These are phyloP conservation scores for human (Homo sapiens) DNA, from an alignment of 2,113 vertebrate species.

Conservation along the genomic window GRCh38 chr21:40008501-40009000, in stretches of 20 bases:
- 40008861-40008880: neutral
- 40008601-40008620: fast-evolving
- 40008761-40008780: neutral
- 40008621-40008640: fast-evolving
- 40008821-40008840: neutral
- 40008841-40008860: neutral
- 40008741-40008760: fast-evolving
- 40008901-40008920: neutral
- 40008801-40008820: neutral
- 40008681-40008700: neutral
- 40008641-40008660: neutral
- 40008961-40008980: neutral
- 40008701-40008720: fast-evolving
- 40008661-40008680: neutral
- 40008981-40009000: neutral
- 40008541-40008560: fast-evolving
- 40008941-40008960: too few species aligned
- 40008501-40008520: neutral
- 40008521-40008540: too few species aligned
- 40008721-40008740: too few species aligned
- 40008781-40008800: fast-evolving
- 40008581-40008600: neutral
- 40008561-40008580: neutral
- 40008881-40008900: neutral
- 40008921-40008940: neutral